Percentiles rank a stretch among this genome's conserved stretches.
phyloP scores from a whole-genome alignment of 2,797 vertebrate species.

The Urophycis tenuis region DNA sequence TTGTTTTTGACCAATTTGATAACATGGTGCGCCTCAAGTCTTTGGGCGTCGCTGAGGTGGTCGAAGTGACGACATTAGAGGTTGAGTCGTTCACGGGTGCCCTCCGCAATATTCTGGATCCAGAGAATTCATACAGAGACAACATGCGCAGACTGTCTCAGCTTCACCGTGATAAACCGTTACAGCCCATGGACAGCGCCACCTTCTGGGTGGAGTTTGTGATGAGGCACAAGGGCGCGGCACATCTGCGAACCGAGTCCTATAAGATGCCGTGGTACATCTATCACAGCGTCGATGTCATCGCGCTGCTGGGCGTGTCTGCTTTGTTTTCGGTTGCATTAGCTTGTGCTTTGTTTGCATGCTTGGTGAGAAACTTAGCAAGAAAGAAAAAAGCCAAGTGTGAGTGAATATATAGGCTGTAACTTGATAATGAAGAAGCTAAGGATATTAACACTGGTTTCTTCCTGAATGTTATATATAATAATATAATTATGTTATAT shows the following conservation, averaged over 20 bases:
- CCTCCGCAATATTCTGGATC: slow-evolving; percentile 56
- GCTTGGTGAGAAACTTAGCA: too few species aligned
- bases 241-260: slow-evolving; percentile 47
- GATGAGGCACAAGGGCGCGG: slow-evolving; percentile 59
- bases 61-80: slow-evolving; percentile 47
- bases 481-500: too few species aligned
- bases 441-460: too few species aligned
- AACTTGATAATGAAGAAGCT: too few species aligned
- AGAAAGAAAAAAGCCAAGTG: too few species aligned
- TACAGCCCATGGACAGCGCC: slow-evolving; percentile 52
- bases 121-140: slow-evolving; percentile 51
- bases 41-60: slow-evolving; percentile 51
- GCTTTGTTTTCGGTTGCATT: too few species aligned
- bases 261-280: slow-evolving; percentile 59
- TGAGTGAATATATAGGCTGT: too few species aligned
- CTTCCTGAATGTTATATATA: too few species aligned
- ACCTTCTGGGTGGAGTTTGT: slow-evolving; percentile 68
- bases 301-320: too few species aligned
- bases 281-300: slow-evolving; percentile 59
- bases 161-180: slow-evolving; percentile 49
- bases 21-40: slow-evolving; percentile 54
- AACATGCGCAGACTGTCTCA: slow-evolving; percentile 55
- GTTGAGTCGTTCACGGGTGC: slow-evolving; percentile 52
- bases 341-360: too few species aligned
- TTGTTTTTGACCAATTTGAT: slow-evolving; percentile 68